These are phyloP conservation scores for Drosophila asahinai DNA, from an alignment of 1,140 invertebrate species.

Conservation along the genomic window DNA sequence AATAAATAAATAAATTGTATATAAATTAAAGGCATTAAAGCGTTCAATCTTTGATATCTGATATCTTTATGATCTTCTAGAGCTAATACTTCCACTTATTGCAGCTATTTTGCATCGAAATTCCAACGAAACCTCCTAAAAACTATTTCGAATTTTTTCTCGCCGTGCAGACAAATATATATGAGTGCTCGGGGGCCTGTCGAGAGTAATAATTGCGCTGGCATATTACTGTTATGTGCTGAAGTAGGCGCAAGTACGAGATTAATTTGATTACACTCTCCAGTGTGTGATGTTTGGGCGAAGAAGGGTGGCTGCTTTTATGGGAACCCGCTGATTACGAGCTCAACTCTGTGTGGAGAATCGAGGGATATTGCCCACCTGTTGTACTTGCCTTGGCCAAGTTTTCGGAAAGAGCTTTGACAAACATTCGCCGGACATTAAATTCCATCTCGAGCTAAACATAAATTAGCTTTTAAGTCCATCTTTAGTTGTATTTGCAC, in stretches of 20 bases:
- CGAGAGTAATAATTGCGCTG: slow-evolving; percentile 60
- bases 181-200: slow-evolving; percentile 13
- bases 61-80: too few relatives aligned
- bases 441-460: slow-evolving; percentile 43
- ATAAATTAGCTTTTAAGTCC: slow-evolving; percentile 53
- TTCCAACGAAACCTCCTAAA: too few relatives aligned
- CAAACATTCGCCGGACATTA: slow-evolving; percentile 35
- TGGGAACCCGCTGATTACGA: slow-evolving; percentile 41
- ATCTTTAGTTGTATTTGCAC: slow-evolving; percentile 30
- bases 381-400: slow-evolving; percentile 25
- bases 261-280: slow-evolving; percentile 74
- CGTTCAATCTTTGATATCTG: too few relatives aligned
- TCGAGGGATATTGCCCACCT: slow-evolving; percentile 29
- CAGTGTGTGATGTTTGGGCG: not conserved
- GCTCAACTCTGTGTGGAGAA: not conserved
- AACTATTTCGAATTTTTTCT: not conserved
- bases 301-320: slow-evolving; percentile 45
- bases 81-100: too few relatives aligned
- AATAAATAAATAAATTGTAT: too few relatives aligned
- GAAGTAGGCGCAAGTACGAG: slow-evolving; percentile 53
- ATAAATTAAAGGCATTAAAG: too few relatives aligned
- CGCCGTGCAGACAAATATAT: not conserved
- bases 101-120: too few relatives aligned
- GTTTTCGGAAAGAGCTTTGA: slow-evolving; percentile 23
- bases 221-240: slow-evolving; percentile 53